phyloP scores from a whole-genome alignment of 2,113 vertebrate genomes.

The Myotis lucifugus region DNA sequence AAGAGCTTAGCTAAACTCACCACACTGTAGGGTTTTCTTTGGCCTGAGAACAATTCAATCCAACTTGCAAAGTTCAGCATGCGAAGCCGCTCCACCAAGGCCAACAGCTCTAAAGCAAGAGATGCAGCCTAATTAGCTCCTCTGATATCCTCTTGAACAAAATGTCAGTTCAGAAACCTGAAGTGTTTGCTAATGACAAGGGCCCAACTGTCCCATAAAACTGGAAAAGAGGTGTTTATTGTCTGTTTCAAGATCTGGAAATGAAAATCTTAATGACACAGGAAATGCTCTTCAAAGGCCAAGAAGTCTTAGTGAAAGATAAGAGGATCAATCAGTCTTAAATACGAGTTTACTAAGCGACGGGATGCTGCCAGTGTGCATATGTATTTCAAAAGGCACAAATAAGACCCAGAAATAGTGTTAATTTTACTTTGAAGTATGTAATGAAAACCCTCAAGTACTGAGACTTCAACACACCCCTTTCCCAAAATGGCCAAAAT shows the following conservation, averaged over 20 bases:
- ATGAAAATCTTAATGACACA: conserved; percentile 79
- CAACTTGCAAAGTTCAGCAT: background rate
- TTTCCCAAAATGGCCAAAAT: conserved; percentile 79
- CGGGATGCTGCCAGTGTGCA: conserved; percentile 55
- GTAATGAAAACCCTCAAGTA: conserved; percentile 79
- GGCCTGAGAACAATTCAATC: background rate
- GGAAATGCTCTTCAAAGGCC: conserved; percentile 81
- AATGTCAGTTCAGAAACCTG: conserved; percentile 71
- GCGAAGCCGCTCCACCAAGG: background rate
- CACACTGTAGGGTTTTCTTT: background rate
- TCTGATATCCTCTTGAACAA: conserved; percentile 66
- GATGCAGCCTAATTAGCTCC: conserved; percentile 57
- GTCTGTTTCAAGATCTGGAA: conserved; percentile 75
- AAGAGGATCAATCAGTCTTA: conserved; percentile 81
- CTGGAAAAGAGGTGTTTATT: conserved; percentile 70
- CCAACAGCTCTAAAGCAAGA: conserved; percentile 39
- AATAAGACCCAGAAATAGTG: conserved; percentile 69
- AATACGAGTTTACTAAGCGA: conserved; percentile 71
- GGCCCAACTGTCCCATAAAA: conserved; percentile 76
- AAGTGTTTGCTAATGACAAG: conserved; percentile 76
- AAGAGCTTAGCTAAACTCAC: background rate
- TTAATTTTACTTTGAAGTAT: conserved; percentile 80
- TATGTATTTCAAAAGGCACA: conserved; percentile 74
- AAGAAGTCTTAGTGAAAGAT: conserved; percentile 76
- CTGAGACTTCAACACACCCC: conserved; percentile 70